Evolutionary conservation across 2,113 vertebrate species (phyloP).

Genomic region (Catharus fuscescens): DNA sequence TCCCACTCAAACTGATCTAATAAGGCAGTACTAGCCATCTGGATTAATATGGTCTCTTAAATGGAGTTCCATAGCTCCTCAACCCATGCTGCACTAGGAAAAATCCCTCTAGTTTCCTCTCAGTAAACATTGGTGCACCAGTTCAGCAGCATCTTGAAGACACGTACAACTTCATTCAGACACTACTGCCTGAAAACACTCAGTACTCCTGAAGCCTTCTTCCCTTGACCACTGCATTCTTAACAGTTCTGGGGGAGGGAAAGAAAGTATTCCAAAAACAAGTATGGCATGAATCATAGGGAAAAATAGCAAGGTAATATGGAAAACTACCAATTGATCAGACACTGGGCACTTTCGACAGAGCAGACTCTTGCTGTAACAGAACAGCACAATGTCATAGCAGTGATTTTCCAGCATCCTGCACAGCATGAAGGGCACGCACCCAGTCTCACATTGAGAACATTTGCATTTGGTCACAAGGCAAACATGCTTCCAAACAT

Average conservation of each 20-base stretch:
- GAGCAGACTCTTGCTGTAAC: background rate
- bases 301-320: background rate
- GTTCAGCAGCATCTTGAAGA: background rate
- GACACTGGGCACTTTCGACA: background rate
- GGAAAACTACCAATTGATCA: background rate
- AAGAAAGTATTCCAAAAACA: background rate
- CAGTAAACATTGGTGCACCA: background rate
- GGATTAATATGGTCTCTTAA: background rate
- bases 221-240: background rate
- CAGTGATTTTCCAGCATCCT: background rate
- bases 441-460: accelerated
- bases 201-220: background rate
- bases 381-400: background rate
- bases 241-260: background rate
- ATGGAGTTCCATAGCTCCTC: background rate
- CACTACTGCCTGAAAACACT: background rate
- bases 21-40: background rate
- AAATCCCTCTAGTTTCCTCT: background rate
- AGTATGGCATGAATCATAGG: background rate
- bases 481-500: background rate
- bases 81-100: background rate
- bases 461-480: background rate
- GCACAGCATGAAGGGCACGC: accelerated
- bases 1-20: background rate
- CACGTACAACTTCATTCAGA: background rate